These are phyloP conservation scores for Erebia palarica DNA, from an alignment of 2,888 invertebrate genomes.

Conservation along the genomic window DNA sequence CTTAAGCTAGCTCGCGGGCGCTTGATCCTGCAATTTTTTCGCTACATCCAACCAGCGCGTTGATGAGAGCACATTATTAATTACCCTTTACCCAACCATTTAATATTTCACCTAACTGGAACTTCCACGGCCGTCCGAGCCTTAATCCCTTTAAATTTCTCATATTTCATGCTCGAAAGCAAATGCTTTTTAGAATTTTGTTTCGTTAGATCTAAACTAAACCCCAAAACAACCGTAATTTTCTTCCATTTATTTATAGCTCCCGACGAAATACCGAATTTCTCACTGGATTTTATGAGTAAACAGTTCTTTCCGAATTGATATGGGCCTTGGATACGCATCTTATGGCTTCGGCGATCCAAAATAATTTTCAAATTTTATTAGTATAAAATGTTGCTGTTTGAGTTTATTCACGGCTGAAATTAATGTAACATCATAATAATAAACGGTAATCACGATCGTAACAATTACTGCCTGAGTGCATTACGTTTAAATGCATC, in stretches of 20 bases:
- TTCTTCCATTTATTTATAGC: neutral
- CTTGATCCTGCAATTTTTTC: conserved; percentile 75
- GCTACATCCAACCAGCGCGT: conserved; percentile 67
- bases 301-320: neutral
- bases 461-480: too few species aligned
- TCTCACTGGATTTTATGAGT: neutral
- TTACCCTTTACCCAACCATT: conserved; percentile 66
- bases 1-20: conserved; percentile 44
- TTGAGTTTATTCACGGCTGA: too few species aligned
- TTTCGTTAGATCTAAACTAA: conserved; percentile 8
- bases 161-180: conserved; percentile 60
- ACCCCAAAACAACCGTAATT: neutral
- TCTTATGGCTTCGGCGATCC: too few species aligned
- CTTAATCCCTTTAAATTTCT: conserved; percentile 72
- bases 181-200: conserved; percentile 21
- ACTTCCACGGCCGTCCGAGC: conserved; percentile 62
- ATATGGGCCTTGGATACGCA: too few species aligned
- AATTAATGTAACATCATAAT: too few species aligned
- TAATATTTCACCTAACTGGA: conserved; percentile 76
- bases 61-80: conserved; percentile 73
- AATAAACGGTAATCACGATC: too few species aligned
- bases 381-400: too few species aligned
- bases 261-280: neutral
- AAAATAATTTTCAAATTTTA: too few species aligned
- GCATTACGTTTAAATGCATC: neutral